Conservation (phyloP, 2,888 invertebrate species). For the Dryobotodes eremita region DNA sequence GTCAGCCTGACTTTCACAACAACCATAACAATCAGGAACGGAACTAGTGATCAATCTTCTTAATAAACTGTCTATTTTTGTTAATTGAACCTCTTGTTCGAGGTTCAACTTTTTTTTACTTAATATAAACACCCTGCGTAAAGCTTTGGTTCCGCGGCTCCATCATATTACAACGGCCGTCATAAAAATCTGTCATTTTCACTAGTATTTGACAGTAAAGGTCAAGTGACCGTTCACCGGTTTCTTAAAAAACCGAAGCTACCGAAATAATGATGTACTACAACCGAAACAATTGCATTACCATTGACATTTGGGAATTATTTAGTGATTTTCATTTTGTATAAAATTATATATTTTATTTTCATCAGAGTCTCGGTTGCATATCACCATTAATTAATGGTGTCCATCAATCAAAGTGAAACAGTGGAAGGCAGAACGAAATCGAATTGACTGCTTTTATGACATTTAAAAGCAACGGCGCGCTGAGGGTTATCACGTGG, state of each 20-base stretch:
- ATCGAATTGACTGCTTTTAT: constrained; percentile 71
- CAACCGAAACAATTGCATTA: not conserved
- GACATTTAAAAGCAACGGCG: constrained; percentile 64
- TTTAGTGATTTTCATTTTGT: not conserved
- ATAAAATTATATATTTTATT: not conserved
- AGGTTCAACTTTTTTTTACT: not conserved
- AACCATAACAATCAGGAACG: not conserved
- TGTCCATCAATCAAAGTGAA: constrained; percentile 68
- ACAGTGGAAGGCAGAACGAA: constrained; percentile 53
- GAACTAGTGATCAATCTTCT: not conserved
- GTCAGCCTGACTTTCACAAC: not conserved
- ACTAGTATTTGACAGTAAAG: not conserved
- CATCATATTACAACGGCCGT: not conserved
- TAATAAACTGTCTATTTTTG: not conserved
- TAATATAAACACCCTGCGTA: no score
- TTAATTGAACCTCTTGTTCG: not conserved
- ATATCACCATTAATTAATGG: constrained; percentile 60
- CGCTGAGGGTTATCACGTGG: constrained; percentile 47
- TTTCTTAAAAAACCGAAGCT: not conserved
- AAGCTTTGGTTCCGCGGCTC: no score
- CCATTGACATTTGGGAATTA: not conserved
- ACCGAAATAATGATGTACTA: no score
- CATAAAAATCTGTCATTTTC: not conserved
- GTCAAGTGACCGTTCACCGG: not conserved
- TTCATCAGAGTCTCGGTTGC: constrained; percentile 50